Base-by-base conservation (phyloP, 2,888 invertebrate species). In the Erebia aethiops region DNA sequence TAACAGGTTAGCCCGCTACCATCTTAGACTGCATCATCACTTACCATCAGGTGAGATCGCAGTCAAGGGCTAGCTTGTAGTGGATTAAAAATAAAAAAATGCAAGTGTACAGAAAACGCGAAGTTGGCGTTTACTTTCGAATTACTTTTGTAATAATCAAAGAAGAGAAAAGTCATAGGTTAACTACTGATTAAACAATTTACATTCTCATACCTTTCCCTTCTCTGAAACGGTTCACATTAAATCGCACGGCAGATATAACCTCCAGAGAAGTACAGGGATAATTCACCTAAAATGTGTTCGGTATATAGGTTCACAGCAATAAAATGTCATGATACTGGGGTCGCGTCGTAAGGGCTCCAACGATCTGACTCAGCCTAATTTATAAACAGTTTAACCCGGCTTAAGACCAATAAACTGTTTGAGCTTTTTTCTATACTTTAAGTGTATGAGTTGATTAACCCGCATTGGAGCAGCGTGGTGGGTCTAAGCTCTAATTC, bases 321-420 rank as follows among this genome's bases (percentile, higher is more conserved):
- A 77, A 77, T 79, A 78, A n/a, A 77, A 74, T 83, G 79, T 79
- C 78, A 79, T 81, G 81, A 82, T 84, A 84, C 84, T 80, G 82
- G 79, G 82, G 85, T 83, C 77, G 76, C 78, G 75, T 78, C 78
- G 66, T 75, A 69, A 75, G 70, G 71, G 70, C 70, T 58, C 68
- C 57, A 67, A 77, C 75, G 58, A 18, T 58, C 77, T 80, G 74
- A 78, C 70, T 80, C 78, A 78, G 74, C 77, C 74, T 80, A 79
- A 81, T 82, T 79, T 79, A 80, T 77, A 79, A 79, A 76, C 77
- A 79, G 76, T 80, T 77, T 76, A 77, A 46, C 71, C 74, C 72
- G 60, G 68, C 68, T 74, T 67, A 70, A 65, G 70, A 57, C 70
- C 63, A 74, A 74, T 75, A 75, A 76, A 75, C 74, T 70, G 69